Evolutionary conservation across 2,797 vertebrate species (phyloP).

Genomic region (Chelonia mydas): DNA sequence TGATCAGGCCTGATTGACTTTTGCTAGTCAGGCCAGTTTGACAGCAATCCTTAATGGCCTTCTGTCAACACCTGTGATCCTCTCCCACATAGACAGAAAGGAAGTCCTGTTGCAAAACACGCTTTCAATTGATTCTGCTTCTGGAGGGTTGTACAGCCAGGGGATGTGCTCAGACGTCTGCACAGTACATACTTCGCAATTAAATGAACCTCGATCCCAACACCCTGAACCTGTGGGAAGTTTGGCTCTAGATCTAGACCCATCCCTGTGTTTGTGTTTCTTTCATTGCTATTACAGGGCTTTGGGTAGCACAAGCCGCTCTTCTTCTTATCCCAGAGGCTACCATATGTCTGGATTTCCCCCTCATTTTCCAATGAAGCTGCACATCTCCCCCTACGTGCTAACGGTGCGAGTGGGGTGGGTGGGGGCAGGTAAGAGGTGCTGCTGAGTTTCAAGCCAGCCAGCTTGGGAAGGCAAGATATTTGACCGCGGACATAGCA

Average conservation of each 20-base stretch:
- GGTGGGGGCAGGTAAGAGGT: not conserved
- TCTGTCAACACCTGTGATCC: not conserved
- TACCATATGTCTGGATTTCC: not conserved
- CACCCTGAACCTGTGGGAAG: not conserved
- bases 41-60: not conserved
- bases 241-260: not conserved
- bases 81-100: not conserved
- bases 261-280: not conserved
- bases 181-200: not conserved
- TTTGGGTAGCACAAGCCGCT: not conserved
- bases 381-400: not conserved
- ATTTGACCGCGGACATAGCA: not conserved
- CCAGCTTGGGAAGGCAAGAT: not conserved
- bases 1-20: not conserved
- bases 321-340: not conserved
- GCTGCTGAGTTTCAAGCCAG: not conserved
- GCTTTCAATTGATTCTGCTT: not conserved
- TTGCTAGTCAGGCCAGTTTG: not conserved
- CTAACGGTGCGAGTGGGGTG: too few relatives aligned
- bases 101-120: not conserved
- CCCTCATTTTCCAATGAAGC: rapidly evolving
- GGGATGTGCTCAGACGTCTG: not conserved
- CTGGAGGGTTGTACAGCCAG: not conserved
- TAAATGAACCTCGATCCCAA: not conserved
- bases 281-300: not conserved